Base-by-base conservation (phyloP, 2,888 invertebrate genomes). In the Scaptodrosophila latifasciaeformis region DNA sequence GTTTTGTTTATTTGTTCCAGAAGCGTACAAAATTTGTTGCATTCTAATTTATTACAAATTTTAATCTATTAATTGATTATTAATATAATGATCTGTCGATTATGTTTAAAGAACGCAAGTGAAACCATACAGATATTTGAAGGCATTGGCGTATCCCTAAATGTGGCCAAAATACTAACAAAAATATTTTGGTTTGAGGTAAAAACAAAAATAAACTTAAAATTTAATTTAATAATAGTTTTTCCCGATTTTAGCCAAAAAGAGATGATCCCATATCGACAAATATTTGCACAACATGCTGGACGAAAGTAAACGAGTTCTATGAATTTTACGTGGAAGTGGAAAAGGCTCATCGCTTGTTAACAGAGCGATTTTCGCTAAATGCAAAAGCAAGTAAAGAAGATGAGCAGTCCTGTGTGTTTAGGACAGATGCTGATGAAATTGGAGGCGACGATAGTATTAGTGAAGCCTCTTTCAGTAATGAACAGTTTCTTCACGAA, bases 121-220 rank as follows among this genome's bases (percentile, higher is more conserved):
- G 81, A 84, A 44, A 71, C 80, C 7, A 77, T 86, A 42, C 67
- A 82, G 21, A 84, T 86, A 55, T 86, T 86, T 45, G 82, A 81
- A 31, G 72, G 62, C 31, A 62, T 71, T 18, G 83, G 83, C 1
- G 37, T 63, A 2, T 69, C 82, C 10, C 56, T 82, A 2, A 81
- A 82, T 57, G 79, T 84, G n/a, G 77, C 84, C 1, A 52, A 53
- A 2, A 67, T 85, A 29, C 58, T 86, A 18, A 66, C 69, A 29
- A 84, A 86, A 61, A 81, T 85, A 56, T 86, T 86, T 66, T 86
- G 86, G 85, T 86, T 86, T 54, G 80, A 85, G 80, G 86, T 85
- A 68, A 3, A 12, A 39, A 39, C 4, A 39, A 15, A 19, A 13
- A 37, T n/a, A 13, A 5, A 17, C 2, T 9, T 39, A 2, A 1